Conservation (phyloP, 2,797 vertebrate species). For the Thripadectes ignobilis region DNA sequence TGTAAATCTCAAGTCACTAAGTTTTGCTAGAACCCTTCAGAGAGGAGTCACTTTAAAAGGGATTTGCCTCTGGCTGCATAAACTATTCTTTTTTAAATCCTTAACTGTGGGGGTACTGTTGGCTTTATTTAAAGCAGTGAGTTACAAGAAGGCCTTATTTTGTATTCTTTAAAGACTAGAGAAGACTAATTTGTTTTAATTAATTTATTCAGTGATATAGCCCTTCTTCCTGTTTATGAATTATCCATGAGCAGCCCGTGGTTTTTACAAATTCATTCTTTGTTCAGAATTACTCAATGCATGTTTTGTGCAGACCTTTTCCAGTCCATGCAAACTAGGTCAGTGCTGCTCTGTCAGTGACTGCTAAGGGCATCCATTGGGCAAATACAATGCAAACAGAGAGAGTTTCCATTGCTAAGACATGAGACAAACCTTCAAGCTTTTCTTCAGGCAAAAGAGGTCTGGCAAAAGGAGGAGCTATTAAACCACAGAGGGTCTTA, state of each 20-base stretch:
- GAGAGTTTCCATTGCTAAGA: slow-evolving; percentile 1
- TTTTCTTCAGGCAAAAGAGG: background rate
- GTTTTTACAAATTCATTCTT: slow-evolving; percentile 56
- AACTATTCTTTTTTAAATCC: slow-evolving; percentile 16
- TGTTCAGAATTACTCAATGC: slow-evolving; percentile 51
- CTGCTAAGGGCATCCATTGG: background rate
- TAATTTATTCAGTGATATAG: slow-evolving; percentile 53
- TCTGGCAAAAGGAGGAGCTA: background rate
- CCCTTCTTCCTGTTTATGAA: slow-evolving; percentile 45
- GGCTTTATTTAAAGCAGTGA: slow-evolving; percentile 35
- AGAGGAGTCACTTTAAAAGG: background rate
- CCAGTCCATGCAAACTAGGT: slow-evolving; percentile 32
- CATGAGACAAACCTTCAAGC: background rate
- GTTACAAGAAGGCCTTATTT: slow-evolving; percentile 21
- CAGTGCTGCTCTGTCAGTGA: background rate
- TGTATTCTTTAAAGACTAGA: slow-evolving; percentile 32
- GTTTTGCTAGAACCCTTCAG: background rate
- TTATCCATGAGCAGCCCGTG: slow-evolving; percentile 35
- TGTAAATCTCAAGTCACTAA: background rate
- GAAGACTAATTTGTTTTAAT: slow-evolving; percentile 55
- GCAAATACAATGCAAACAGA: background rate
- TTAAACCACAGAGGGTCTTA: background rate
- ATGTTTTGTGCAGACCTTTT: slow-evolving; percentile 55
- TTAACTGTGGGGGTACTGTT: slow-evolving; percentile 32
- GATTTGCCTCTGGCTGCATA: slow-evolving; percentile 15